Base-by-base conservation (phyloP, 2,797 vertebrate species). In the Gallirallus australis region DNA sequence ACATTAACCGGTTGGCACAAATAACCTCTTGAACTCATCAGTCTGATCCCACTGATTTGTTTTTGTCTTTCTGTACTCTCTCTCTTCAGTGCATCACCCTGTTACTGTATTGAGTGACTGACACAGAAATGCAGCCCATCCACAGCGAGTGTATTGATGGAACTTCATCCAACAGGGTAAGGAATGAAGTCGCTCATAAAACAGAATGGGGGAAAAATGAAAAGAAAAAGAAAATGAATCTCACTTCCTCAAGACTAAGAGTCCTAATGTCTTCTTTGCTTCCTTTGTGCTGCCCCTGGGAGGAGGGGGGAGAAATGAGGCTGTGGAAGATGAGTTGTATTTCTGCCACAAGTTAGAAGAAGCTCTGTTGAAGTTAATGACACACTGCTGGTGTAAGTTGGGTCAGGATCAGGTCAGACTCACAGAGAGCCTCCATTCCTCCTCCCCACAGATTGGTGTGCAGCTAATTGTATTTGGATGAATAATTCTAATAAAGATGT, bases 401-500 rank as follows among this genome's bases (percentile, higher is more conserved):
- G 50, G 83, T 92, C 72, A 78, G 73, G 65, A 93, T 70, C 39
- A 61, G 63, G 77, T 88, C 76, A 90, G 64, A 61, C 56, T 85
- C 76, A 53, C 23, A 76, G 85, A 91, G 65, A 90, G 35, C n/a
- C 82, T 88, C 60, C 69, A 59, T 95, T 89, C 76, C 89, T 95
- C 87, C 89, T 86, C 79, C 96, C 90, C 87, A 92, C 79, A 92
- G 84, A 96, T 63, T 89, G 90, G 72, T 93, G 89, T 81, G 87
- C 75, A 97, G 96, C 93, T 98, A 97, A 97, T 98, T 97, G 96
- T 97, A 96, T 97, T 96, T 97, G 97, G 97, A 97, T 93, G 96
- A 98, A 97, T 97, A 98, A 98, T 98, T 98, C 96, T 98, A 98
- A 98, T 98, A 98, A 98, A 98, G 97, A 96, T 82, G 82, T 98